Evolutionary conservation across 2,888 invertebrate species (phyloP), one percentile per base, ranked within the genome.

Genomic region (Coenonympha glycerion): DNA sequence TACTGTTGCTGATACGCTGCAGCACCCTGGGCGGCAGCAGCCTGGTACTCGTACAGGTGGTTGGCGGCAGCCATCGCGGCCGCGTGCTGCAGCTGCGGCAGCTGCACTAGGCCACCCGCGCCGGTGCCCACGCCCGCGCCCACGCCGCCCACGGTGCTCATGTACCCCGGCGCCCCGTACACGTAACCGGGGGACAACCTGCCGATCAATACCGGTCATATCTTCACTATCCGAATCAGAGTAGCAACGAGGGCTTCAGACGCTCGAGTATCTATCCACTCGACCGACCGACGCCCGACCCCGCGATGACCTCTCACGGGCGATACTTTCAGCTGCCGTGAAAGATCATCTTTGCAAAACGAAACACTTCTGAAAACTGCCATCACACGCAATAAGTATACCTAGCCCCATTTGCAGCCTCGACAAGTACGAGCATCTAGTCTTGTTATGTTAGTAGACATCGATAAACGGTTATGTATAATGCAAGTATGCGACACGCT

Each of bases 1-100:
- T 92, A 92, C 63, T 92, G 92, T 57, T 91, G 92, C 47, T 92
- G 92, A 68, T 92, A 92, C 1, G 91, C 91, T 76, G 91, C 91
- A 6, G 90, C 89, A 4, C 90, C 90, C 33, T 93, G 93, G 2
- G 93, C 93, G 3, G 92, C 92, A 0, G 92, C 91, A 9, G 91
- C 91, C 68, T 94, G 94, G 78, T 94, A 94, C 83, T 94, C 93
- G 72, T 94, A 94, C 70, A 94, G 91, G 69, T 94, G 93, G 65
- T 92, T 92, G n/a, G 93, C 93, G 0, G 93, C 93, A 8, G 93
- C 93, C 48, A 93, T 89, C 0, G 93, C 93, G 6, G 93, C 93
- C 1, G 93, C 93, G 69, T 92, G 92, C 65, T 91, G 91, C 65
- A 92, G 76, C 68, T 92, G 92, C 21, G 91, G 91, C 64, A 92